Base-by-base conservation (phyloP, 2,888 invertebrate genomes). In the Heteropelma amictum region DNA sequence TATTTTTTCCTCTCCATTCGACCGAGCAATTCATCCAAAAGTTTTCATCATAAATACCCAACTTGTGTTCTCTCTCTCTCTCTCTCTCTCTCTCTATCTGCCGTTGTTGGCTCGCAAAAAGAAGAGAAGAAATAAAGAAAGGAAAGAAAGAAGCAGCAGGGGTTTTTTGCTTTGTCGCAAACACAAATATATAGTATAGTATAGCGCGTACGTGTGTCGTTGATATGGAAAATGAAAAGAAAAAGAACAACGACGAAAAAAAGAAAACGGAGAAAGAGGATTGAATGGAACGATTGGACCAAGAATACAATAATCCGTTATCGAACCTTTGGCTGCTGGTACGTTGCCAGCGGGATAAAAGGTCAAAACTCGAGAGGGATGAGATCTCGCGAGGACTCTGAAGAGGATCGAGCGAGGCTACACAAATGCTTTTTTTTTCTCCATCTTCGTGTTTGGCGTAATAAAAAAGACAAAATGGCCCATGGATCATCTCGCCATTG, bases 281-380 rank as follows among this genome's bases (percentile, higher is more conserved):
- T 75, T 69, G 72, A 75, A 75, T 61, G 40, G 69, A 75, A 77
- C 69, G 56, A 60, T 60, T 65, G 72, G 47, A 77, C 65, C 75
- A 42, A 67, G 53, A 70, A 70, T 75, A 70, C 70, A 72, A 75
- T 75, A 75, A 77, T 75, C 67, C 72, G 56, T 49, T 68, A 77
- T 77, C 75, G 72, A 75, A 77, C 72, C 75, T 54, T 51, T 17
- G 19, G n/a, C n/a, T n/a, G 69, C 61, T 68, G 72, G 64, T 64
- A 23, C 45, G 51, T 28, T 65, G 64, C 71, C 65, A 72, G 58
- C 17, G 3, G 17, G 38, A 14, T 3, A 8, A 35, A 38, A 40
- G 7, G 38, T 21, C 33, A 23, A 64, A 42, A 72, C 47, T 65
- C 45, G 45, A 35, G 38, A 10, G 38, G 26, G 23, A 47, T 21